phyloP scores from a whole-genome alignment of 1,140 invertebrate genomes.

The Dendroctonus valens region DNA sequence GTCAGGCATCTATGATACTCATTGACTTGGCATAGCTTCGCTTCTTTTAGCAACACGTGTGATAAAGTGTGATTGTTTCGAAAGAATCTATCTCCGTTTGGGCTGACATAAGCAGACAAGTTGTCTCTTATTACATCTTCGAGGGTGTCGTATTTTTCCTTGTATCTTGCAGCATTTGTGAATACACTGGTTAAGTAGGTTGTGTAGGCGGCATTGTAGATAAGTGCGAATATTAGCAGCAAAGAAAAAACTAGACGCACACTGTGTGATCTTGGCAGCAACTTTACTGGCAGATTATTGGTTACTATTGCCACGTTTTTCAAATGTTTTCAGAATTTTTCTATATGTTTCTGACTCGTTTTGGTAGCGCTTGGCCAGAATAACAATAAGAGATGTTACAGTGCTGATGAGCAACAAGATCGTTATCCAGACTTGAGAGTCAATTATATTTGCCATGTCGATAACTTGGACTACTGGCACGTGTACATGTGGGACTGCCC shows the following conservation, averaged over 20 bases:
- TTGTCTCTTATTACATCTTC: constrained; percentile 16
- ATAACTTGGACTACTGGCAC: background rate
- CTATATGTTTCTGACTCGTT: constrained; percentile 1
- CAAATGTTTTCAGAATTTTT: background rate
- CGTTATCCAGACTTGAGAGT: constrained; percentile 10
- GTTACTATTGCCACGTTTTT: background rate
- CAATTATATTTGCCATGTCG: constrained; percentile 5
- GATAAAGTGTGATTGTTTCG: background rate
- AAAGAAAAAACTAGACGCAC: constrained; percentile 17
- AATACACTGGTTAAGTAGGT: constrained; percentile 24
- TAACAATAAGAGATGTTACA: background rate
- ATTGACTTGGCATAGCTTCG: constrained; percentile 3
- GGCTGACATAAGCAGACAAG: constrained; percentile 12
- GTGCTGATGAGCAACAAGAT: constrained; percentile 2
- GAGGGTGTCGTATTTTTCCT: constrained; percentile 10
- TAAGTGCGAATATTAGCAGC: constrained; percentile 11
- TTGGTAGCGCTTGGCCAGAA: constrained; percentile 2
- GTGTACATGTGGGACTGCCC: constrained; percentile 20
- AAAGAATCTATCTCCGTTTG: constrained; percentile 24
- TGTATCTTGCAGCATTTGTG: background rate
- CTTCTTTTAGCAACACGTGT: background rate
- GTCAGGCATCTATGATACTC: constrained; percentile 7
- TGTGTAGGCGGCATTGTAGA: constrained; percentile 14
- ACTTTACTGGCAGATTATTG: constrained; percentile 5
- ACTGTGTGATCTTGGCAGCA: constrained; percentile 3